Conservation (phyloP, 2,797 vertebrate species). For the Rallus crepitans region DNA sequence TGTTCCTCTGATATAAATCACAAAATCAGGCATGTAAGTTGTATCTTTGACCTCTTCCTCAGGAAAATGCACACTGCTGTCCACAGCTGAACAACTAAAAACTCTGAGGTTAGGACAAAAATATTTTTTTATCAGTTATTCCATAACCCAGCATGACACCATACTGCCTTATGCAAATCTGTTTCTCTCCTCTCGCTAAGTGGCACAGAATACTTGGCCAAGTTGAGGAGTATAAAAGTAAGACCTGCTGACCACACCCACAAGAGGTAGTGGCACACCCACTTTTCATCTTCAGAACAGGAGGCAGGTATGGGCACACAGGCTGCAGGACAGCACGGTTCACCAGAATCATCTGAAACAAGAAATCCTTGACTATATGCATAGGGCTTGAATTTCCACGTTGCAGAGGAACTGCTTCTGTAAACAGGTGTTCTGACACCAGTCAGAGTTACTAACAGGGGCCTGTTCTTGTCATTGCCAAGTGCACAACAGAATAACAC, state of each 20-base stretch:
- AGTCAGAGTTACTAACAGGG: not conserved
- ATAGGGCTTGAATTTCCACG: not conserved
- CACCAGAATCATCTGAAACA: not conserved
- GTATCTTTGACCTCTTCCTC: not conserved
- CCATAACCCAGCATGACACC: not conserved
- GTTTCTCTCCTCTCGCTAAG: not conserved
- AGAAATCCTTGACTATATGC: not conserved
- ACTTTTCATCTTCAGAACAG: not conserved
- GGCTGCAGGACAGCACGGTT: not conserved
- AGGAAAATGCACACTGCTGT: not conserved
- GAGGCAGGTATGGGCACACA: not conserved
- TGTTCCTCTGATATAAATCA: not conserved
- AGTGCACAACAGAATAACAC: not conserved
- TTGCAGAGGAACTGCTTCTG: not conserved
- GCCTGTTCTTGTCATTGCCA: not conserved
- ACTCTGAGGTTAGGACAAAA: not conserved
- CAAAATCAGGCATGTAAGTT: not conserved
- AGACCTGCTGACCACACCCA: not conserved
- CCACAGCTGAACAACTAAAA: not conserved
- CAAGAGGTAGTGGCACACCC: not conserved
- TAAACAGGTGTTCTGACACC: not conserved
- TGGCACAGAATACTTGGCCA: not conserved
- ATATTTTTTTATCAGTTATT: not conserved
- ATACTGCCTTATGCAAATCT: not conserved
- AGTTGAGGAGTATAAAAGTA: fast-evolving